phyloP scores from a whole-genome alignment of 2,113 vertebrate species.

The Machaerirhynchus nigripectus region DNA sequence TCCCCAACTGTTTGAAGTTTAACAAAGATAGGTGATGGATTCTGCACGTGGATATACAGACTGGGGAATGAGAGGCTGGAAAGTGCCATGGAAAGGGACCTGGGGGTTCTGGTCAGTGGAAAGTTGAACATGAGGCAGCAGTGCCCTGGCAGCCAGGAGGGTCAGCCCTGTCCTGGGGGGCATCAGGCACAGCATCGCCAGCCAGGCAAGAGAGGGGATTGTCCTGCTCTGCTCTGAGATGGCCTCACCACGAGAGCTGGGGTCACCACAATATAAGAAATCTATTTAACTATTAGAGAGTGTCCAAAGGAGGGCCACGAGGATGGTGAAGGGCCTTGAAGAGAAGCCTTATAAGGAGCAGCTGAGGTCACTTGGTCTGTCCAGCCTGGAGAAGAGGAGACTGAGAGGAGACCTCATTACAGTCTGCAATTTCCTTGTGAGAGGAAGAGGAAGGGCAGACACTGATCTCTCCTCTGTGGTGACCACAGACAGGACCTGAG shows the following conservation, averaged over 20 bases:
- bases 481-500: not conserved
- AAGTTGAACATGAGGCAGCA: not conserved
- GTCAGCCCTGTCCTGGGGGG: accelerated
- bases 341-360: not conserved
- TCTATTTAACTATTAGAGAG: not conserved
- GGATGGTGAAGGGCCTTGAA: not conserved
- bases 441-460: not conserved
- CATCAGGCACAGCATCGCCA: not conserved
- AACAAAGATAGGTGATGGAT: not conserved
- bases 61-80: not conserved
- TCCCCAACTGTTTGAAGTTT: not conserved
- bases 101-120: accelerated
- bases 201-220: not conserved
- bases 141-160: not conserved
- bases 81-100: not conserved
- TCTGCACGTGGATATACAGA: not conserved
- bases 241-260: accelerated
- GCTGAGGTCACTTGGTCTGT: not conserved
- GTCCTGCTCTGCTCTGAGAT: accelerated
- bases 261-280: not conserved
- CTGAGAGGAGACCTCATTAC: not conserved
- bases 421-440: not conserved
- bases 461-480: not conserved
- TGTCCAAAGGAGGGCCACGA: accelerated
- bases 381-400: not conserved